phyloP scores from a whole-genome alignment of 2,113 vertebrate genomes.

The Glareola pratincola region DNA sequence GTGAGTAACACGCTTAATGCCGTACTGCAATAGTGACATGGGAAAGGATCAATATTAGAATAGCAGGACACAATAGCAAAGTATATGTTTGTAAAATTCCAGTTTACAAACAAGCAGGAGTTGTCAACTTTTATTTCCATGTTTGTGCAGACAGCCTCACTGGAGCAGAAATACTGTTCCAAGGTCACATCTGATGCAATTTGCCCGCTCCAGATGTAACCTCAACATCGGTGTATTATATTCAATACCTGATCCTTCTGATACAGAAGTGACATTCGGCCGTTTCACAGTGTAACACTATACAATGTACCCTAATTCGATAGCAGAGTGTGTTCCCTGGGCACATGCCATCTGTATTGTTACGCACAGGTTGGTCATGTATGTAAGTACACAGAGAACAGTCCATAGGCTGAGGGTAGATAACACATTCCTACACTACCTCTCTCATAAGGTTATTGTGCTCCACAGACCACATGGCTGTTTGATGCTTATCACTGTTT shows the following conservation, averaged over 20 bases:
- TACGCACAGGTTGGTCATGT: background rate
- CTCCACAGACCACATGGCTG: background rate
- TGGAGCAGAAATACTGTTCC: background rate
- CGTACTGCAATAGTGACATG: background rate
- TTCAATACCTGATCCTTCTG: background rate
- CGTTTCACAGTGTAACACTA: background rate
- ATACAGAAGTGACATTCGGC: background rate
- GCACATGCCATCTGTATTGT: background rate
- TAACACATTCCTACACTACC: background rate
- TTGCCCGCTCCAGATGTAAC: background rate
- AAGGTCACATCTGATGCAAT: background rate
- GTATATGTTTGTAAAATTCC: background rate
- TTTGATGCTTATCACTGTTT: constrained; percentile 21
- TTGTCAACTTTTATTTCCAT: background rate
- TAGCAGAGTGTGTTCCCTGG: background rate
- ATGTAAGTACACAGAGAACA: background rate
- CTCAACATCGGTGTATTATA: background rate
- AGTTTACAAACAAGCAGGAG: background rate
- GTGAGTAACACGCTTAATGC: background rate
- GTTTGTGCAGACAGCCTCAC: background rate
- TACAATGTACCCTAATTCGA: background rate
- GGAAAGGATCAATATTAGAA: background rate
- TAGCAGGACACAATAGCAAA: background rate
- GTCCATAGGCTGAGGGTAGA: background rate
- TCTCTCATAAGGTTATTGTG: background rate